phyloP scores from a whole-genome alignment of 2,797 vertebrate species.

The Myiotriccus ornatus region DNA sequence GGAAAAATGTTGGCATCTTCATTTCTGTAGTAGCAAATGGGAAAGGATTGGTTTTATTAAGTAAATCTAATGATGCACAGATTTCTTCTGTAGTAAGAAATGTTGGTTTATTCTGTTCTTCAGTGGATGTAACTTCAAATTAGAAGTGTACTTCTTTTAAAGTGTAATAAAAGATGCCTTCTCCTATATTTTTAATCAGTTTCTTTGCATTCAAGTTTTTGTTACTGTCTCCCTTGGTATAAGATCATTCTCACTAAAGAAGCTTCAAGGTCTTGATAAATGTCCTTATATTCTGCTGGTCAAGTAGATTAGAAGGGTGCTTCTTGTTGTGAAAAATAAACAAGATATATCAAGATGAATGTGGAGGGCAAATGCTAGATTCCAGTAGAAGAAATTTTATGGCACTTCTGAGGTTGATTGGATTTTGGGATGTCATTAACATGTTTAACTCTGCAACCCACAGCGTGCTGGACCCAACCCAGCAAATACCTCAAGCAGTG shows the following conservation, averaged over 20 bases:
- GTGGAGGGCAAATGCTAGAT: background rate
- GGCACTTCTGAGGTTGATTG: background rate
- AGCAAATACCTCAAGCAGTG: background rate
- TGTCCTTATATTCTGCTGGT: background rate
- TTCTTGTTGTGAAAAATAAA: background rate
- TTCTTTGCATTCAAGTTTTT: background rate
- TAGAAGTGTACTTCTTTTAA: background rate
- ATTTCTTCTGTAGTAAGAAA: background rate
- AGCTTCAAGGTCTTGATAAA: background rate
- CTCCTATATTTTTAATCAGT: accelerated
- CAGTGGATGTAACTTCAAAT: background rate
- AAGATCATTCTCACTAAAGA: background rate
- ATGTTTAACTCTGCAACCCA: background rate
- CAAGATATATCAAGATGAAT: background rate
- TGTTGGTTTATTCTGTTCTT: background rate
- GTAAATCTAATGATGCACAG: background rate
- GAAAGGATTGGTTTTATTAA: background rate
- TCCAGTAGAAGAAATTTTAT: accelerated
- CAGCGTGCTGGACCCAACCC: background rate
- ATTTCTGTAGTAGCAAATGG: background rate
- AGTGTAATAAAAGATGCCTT: background rate
- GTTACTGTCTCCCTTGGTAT: background rate
- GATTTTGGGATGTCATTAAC: background rate
- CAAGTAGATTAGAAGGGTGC: background rate
- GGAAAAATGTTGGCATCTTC: background rate